Conservation (phyloP, 2,797 vertebrate genomes). For the Cyprinodon diabolis region DNA sequence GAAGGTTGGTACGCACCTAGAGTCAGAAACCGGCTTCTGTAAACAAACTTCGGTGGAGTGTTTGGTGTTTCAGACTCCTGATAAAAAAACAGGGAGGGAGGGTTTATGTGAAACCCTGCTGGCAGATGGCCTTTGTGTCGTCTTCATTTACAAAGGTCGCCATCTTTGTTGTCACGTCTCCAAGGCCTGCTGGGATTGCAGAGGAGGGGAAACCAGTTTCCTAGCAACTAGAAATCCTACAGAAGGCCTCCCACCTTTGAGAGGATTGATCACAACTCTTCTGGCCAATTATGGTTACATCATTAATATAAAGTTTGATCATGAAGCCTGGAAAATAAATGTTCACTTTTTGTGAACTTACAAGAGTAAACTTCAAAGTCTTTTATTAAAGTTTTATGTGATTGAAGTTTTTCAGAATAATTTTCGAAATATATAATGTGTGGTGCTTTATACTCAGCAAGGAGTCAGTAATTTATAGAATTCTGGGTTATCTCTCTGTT, state of each 20-base stretch:
- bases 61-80: conserved; percentile 31
- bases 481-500: neutral
- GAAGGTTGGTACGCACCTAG: conserved; percentile 82
- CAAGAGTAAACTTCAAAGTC: too few relatives aligned
- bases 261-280: conserved; percentile 37
- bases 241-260: conserved; percentile 47
- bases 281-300: neutral
- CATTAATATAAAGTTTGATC: neutral
- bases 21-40: neutral
- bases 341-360: too few relatives aligned
- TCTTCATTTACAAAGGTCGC: conserved; percentile 63
- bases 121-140: conserved; percentile 61
- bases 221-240: conserved; percentile 78
- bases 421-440: neutral
- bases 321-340: neutral
- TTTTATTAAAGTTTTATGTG: too few relatives aligned
- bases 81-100: conserved; percentile 34
- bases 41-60: neutral
- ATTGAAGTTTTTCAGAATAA: too few relatives aligned
- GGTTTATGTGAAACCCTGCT: conserved; percentile 49
- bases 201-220: conserved; percentile 69
- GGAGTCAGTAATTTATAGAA: neutral
- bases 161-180: conserved; percentile 78
- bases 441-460: neutral
- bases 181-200: conserved; percentile 70